Percentiles rank a stretch among this genome's conserved stretches.
These are phyloP conservation scores for Micrasema minimum DNA, from an alignment of 1,140 invertebrate genomes.

Conservation along the genomic window DNA sequence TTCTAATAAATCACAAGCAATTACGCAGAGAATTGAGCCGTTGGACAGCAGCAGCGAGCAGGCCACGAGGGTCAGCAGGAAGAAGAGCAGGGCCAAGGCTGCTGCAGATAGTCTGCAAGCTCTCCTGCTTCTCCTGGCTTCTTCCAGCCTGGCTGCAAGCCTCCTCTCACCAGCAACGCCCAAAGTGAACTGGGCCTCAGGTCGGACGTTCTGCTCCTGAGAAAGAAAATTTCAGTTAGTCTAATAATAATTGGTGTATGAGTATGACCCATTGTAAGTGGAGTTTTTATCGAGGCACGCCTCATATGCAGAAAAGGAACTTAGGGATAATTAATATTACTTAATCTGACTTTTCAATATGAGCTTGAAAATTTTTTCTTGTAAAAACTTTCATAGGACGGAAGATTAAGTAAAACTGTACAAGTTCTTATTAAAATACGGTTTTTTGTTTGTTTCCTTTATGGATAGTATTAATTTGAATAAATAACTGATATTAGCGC, in stretches of 20 bases:
- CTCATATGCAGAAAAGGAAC: neutral
- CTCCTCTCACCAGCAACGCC: conserved; percentile 46
- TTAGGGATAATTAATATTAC: neutral
- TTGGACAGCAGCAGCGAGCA: conserved; percentile 48
- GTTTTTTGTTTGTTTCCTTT: too few relatives aligned
- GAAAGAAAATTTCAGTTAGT: conserved; percentile 2
- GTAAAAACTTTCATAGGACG: neutral
- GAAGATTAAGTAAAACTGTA: too few relatives aligned
- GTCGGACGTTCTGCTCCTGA: conserved; percentile 37
- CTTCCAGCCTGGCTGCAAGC: conserved; percentile 44
- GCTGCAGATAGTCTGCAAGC: conserved; percentile 38
- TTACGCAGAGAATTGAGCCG: too few relatives aligned
- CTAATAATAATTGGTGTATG: too few relatives aligned
- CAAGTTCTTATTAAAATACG: too few relatives aligned
- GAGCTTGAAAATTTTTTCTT: neutral
- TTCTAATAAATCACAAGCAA: too few relatives aligned
- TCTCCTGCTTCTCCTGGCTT: conserved; percentile 31
- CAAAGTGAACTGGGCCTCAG: conserved; percentile 49
- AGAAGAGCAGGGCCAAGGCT: conserved; percentile 44
- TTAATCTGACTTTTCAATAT: neutral
- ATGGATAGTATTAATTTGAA: too few relatives aligned
- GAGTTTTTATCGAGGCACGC: too few relatives aligned
- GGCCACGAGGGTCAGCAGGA: conserved; percentile 43
- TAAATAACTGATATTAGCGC: too few relatives aligned
- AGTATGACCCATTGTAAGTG: neutral